Percentiles rank a stretch among this genome's conserved stretches.
These are phyloP conservation scores for Alauda arvensis DNA, from an alignment of 2,797 vertebrate genomes.

Conservation along the genomic window DNA sequence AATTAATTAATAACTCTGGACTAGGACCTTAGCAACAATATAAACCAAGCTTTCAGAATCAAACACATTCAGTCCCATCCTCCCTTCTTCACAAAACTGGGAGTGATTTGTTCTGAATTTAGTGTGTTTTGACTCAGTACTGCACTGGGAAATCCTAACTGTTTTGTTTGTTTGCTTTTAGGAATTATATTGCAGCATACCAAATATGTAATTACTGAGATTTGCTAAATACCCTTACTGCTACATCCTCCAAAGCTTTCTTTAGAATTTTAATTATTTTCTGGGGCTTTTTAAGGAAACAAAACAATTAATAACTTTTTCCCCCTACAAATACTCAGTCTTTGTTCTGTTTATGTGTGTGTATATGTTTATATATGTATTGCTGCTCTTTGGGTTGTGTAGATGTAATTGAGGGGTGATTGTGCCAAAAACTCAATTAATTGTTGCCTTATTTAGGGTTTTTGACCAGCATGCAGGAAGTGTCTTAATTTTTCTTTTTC, in stretches of 20 bases:
- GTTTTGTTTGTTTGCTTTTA: not conserved
- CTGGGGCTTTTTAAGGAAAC: not conserved
- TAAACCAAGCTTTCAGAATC: not conserved
- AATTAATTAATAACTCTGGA: not conserved
- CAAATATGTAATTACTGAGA: not conserved
- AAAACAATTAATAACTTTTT: not conserved
- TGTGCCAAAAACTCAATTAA: constrained; percentile 49
- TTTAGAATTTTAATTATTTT: not conserved
- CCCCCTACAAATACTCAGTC: not conserved
- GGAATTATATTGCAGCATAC: not conserved
- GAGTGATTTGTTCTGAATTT: not conserved
- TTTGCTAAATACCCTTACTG: not conserved
- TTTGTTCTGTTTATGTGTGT: not conserved
- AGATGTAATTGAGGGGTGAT: constrained; percentile 19
- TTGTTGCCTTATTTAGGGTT: not conserved
- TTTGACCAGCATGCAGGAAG: constrained; percentile 9
- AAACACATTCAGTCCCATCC: not conserved
- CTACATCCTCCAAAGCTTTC: not conserved
- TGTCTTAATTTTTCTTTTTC: not conserved
- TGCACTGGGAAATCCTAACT: not conserved
- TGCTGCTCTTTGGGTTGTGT: not conserved
- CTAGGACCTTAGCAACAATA: not conserved
- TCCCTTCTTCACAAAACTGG: not conserved
- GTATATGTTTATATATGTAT: not conserved
- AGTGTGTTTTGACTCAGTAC: not conserved